Percentiles rank a stretch among this genome's conserved stretches.
Evolutionary conservation across 2,113 vertebrate species (phyloP).

Genomic region (Chunga burmeisteri): DNA sequence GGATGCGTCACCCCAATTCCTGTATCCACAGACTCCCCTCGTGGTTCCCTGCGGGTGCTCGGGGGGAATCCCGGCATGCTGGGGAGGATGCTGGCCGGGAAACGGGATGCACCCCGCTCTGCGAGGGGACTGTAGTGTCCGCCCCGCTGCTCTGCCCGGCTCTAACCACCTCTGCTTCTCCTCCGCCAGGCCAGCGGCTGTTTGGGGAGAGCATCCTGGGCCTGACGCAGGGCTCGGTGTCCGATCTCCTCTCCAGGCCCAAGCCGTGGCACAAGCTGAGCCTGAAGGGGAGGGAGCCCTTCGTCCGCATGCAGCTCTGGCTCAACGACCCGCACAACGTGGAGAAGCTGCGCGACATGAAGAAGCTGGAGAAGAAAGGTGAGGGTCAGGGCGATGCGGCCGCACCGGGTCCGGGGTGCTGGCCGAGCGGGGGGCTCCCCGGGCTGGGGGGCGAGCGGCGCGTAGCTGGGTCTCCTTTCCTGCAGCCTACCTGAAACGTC

Average conservation of each 20-base stretch:
- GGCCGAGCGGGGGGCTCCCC: accelerated
- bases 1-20: not conserved
- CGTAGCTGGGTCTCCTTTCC: conserved; percentile 26
- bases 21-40: accelerated
- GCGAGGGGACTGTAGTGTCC: not conserved
- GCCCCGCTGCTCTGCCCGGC: not conserved
- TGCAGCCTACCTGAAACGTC: conserved; percentile 92
- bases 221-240: conserved; percentile 96
- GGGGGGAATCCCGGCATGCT: accelerated
- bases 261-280: conserved; percentile 99
- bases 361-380: conserved; percentile 99
- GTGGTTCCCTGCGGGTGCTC: accelerated
- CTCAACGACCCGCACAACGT: conserved; percentile 95
- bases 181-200: conserved; percentile 89
- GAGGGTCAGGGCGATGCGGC: not conserved
- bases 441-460: not conserved
- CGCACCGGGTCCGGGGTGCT: accelerated
- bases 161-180: conserved; percentile 52
- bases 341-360: conserved; percentile 94
- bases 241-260: conserved; percentile 94
- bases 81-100: not conserved
- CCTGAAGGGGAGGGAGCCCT: conserved; percentile 95
- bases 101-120: not conserved
- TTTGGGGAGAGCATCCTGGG: conserved; percentile 98
- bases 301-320: conserved; percentile 99